A percentile compares a stretch with the other conserved stretches of the same genome.
Conservation (phyloP, 2,113 vertebrate species). For the Salvelinus sp. region DNA sequence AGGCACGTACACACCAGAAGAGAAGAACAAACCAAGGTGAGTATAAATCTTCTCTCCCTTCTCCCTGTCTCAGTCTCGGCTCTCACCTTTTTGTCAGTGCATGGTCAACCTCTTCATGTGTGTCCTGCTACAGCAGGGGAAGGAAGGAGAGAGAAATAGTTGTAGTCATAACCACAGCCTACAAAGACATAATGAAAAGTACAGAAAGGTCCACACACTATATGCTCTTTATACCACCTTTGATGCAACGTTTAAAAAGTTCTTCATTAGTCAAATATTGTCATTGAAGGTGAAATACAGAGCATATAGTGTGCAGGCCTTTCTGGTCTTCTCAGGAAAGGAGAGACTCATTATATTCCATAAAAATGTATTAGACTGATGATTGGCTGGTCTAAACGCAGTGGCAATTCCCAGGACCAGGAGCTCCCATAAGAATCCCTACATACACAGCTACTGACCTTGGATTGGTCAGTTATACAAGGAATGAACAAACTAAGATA, state of each 20-base stretch:
- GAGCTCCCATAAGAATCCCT: too few relatives aligned
- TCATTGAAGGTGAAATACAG: too few relatives aligned
- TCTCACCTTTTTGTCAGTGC: constrained; percentile 64
- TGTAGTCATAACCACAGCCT: not conserved
- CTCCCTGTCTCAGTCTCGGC: not conserved
- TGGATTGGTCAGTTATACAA: too few relatives aligned
- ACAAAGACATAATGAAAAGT: too few relatives aligned
- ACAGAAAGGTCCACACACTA: too few relatives aligned
- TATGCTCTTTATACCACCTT: too few relatives aligned
- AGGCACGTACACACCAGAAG: too few relatives aligned
- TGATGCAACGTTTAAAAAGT: too few relatives aligned
- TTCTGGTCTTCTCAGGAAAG: not conserved
- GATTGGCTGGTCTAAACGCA: not conserved
- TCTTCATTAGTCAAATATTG: too few relatives aligned
- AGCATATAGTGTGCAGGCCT: too few relatives aligned
- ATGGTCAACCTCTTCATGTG: constrained; percentile 50
- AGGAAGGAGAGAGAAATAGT: not conserved
- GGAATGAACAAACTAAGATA: too few relatives aligned
- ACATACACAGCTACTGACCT: too few relatives aligned
- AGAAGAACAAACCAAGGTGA: constrained; percentile 16
- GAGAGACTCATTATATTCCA: not conserved
- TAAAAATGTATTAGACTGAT: not conserved
- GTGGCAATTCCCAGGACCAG: not conserved
- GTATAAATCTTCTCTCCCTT: not conserved
- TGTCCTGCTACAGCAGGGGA: constrained; percentile 28